A percentile compares a stretch with the other conserved stretches of the same genome.
phyloP scores from a whole-genome alignment of 1,140 invertebrate genomes.

The Drosophila nigromelanica region DNA sequence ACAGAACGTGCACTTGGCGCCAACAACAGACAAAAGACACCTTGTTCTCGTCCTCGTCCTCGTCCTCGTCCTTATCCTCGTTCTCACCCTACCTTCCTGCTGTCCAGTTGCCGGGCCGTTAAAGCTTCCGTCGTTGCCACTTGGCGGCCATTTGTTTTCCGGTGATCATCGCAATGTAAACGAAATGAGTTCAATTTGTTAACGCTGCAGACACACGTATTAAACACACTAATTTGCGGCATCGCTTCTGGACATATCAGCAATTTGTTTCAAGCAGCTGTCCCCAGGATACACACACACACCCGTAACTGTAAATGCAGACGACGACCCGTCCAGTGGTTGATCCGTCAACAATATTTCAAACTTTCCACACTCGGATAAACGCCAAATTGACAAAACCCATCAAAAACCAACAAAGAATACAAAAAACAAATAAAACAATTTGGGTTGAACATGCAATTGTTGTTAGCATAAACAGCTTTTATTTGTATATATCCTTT shows the following conservation, averaged over 20 bases:
- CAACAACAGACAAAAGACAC: conserved; percentile 16
- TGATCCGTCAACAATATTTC: conserved; percentile 57
- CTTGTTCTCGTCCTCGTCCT: neutral
- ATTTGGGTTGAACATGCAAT: conserved; percentile 29
- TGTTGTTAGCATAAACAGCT: neutral
- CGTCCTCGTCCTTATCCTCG: neutral
- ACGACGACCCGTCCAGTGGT: conserved; percentile 21
- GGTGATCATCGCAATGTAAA: conserved; percentile 75
- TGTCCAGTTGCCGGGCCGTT: conserved; percentile 25
- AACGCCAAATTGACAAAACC: conserved; percentile 63
- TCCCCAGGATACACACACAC: conserved; percentile 36
- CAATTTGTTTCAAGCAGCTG: conserved; percentile 76
- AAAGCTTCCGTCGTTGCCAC: conserved; percentile 26
- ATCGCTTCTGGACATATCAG: conserved; percentile 82
- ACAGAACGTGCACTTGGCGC: conserved; percentile 6
- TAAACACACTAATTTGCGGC: conserved; percentile 82
- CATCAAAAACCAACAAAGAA: conserved; percentile 62
- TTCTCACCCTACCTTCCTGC: neutral
- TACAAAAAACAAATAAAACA: conserved; percentile 38
- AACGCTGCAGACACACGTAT: conserved; percentile 67
- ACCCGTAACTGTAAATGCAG: conserved; percentile 37
- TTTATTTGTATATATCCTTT: no score
- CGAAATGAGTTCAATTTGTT: conserved; percentile 80
- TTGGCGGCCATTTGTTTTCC: conserved; percentile 69
- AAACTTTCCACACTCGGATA: conserved; percentile 44